A percentile compares a stretch with the other conserved stretches of the same genome.
These are phyloP conservation scores for Trachelus stipa DNA, from an alignment of 2,888 invertebrate species.

Conservation along the genomic window DNA sequence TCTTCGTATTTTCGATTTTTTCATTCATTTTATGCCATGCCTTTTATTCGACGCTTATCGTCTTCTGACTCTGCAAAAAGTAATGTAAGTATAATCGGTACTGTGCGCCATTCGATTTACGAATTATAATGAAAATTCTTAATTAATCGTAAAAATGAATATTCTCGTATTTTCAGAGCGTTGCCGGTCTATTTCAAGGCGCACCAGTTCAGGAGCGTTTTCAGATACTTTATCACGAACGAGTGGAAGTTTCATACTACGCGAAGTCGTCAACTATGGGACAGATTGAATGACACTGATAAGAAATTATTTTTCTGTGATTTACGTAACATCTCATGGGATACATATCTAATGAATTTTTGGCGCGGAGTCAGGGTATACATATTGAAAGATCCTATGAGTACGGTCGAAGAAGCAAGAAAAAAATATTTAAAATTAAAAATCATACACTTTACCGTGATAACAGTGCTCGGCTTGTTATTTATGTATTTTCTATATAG, in stretches of 20 bases:
- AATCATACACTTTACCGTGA: neutral
- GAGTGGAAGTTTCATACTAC: conserved; percentile 38
- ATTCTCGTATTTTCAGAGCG: neutral
- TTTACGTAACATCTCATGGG: conserved; percentile 44
- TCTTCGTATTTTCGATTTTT: neutral
- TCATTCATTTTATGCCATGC: neutral
- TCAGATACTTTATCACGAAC: conserved; percentile 18
- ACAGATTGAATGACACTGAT: conserved; percentile 41
- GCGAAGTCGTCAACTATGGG: conserved; percentile 38
- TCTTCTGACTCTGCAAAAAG: neutral
- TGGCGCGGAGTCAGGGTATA: conserved; percentile 38
- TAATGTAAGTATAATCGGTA: neutral
- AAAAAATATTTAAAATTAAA: neutral
- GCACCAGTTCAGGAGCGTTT: neutral
- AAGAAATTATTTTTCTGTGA: conserved; percentile 46
- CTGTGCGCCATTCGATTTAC: neutral
- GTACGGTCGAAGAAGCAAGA: conserved; percentile 25
- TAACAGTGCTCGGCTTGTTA: neutral
- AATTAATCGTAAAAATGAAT: neutral
- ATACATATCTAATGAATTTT: conserved; percentile 27
- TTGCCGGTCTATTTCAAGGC: neutral
- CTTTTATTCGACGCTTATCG: neutral
- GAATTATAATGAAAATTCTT: neutral
- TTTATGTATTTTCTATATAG: neutral
- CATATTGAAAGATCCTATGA: conserved; percentile 38